These are phyloP conservation scores for Heliconius eleuchia DNA, from an alignment of 1,140 invertebrate genomes.

Conservation along the genomic window DNA sequence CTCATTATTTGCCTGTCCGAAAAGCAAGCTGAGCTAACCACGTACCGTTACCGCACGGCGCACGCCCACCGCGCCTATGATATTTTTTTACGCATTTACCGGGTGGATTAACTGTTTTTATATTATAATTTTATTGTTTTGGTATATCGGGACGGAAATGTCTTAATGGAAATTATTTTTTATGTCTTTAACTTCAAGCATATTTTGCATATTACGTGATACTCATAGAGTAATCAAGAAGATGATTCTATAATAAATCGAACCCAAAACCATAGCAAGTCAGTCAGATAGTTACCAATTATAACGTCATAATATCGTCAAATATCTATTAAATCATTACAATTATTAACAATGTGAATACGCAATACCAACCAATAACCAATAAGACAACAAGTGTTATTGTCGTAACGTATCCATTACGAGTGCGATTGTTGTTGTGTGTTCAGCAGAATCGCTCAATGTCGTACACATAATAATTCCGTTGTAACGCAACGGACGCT, in stretches of 20 bases:
- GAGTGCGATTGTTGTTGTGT: constrained; percentile 30
- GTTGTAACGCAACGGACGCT: not conserved
- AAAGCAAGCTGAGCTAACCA: constrained; percentile 33
- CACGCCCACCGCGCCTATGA: constrained; percentile 28
- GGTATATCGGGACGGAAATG: too few species aligned
- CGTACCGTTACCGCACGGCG: constrained; percentile 32
- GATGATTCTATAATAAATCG: too few species aligned
- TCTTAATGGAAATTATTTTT: too few species aligned
- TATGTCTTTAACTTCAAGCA: too few species aligned
- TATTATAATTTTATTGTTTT: not conserved
- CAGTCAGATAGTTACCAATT: too few species aligned
- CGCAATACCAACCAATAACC: not conserved
- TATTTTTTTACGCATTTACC: constrained; percentile 5
- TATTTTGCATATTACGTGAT: too few species aligned
- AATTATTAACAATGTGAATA: not conserved
- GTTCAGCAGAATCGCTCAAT: constrained; percentile 30
- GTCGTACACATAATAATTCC: constrained; percentile 1
- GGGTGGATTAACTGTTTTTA: not conserved
- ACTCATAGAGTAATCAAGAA: too few species aligned
- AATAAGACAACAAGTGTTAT: not conserved
- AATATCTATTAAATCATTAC: not conserved
- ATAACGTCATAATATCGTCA: too few species aligned
- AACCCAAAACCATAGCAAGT: too few species aligned
- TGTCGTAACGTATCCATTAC: not conserved
- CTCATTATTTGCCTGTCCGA: constrained; percentile 34